Evolutionary conservation across 2,113 vertebrate species (phyloP), one percentile per base, ranked within the genome.

Genomic region (Notarius lentiginosus): DNA sequence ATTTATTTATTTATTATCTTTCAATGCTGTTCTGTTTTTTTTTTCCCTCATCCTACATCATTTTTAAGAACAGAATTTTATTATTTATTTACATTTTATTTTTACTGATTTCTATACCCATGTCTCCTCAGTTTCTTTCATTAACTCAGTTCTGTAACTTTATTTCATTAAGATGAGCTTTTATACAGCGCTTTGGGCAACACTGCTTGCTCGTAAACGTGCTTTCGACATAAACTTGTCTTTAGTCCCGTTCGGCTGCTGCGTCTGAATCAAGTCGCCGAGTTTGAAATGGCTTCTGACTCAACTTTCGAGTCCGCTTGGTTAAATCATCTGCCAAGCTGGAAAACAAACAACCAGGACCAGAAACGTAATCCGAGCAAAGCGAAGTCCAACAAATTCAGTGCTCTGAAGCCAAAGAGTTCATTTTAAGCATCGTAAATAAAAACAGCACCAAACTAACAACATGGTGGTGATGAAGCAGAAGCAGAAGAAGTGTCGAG

Each of bases 11-110:
- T 55, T 77, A 30, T 27, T 11, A 1, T 30, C 5, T 76, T 24
- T 12, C 7, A 8, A 1, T 77, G 4, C 14, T 1, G 17, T 11
- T 22, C 2, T 1, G 17, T 11, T 22, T 1, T 79, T 41, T 61
- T 80, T 34, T 22, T 0, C 1, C 0, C 27, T 18, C 1, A 20
- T 7, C 0, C 5, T 3, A 20, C 12, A 5, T 4, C 0, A 0
- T 11, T 24, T 53, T 77, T 15, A 53, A 75, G 7, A 77, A 76
- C 2, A 47, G 10, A n/a, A 51, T 76, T 77, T 77, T n/a, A 77
- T 15, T 2, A 7, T 22, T 49, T 24, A 3, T 10, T 22, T 24
- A 24, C 0, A 66, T 30, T 70, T 17, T 75, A 73, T 2, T 30
- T 75, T 17, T 79, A 73, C 5, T 53, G 24, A 14, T 77, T 14